Evolutionary conservation across 2,888 invertebrate species (phyloP), one percentile per base, ranked within the genome.

Genomic region (Dryococelus australis): DNA sequence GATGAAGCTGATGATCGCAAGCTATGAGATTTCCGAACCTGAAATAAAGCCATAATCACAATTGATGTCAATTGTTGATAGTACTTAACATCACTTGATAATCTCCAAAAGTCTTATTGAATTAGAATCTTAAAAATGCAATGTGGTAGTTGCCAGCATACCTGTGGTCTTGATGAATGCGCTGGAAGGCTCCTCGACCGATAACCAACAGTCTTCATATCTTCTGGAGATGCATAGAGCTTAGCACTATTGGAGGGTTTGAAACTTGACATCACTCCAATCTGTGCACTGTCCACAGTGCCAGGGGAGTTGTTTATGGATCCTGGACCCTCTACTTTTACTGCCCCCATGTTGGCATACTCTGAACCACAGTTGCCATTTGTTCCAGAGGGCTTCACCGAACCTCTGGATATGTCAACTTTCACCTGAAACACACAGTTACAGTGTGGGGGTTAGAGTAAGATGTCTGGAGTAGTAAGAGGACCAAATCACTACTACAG

Each of bases 191-290:
- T 88, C n/a, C 90, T 90, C 12, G 91, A 91, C 79, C 92, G 90
- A 88, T 92, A 93, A 16, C 95, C 96, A 79, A 96, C 95, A 85
- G 95, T 94, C 91, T 95, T 96, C 91, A 97, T 94, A 92, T 97
- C 97, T 91, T 96, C 96, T 26, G 98, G 98, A 87, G 97, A 97
- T 51, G 98, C 98, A 93, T 98, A 98, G 88, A 98, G 94, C 92
- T 97, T 97, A 86, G 97, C 97, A 92, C 94, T 96, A 89, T 96
- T 96, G 88, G 96, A 95, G 13, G 98, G 98, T 90, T 97, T 96
- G 94, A 98, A 98, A 91, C 98, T 97, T 86, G 98, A 98, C 92
- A 96, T 96, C 86, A 97, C 95, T 81, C 94, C 94, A 12, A 79
- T 81, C 53, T 85, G 90, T 88, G 9, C 89, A 89, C 79, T 26